phyloP scores from a whole-genome alignment of 2,797 vertebrate species.

The Lacerta agilis region DNA sequence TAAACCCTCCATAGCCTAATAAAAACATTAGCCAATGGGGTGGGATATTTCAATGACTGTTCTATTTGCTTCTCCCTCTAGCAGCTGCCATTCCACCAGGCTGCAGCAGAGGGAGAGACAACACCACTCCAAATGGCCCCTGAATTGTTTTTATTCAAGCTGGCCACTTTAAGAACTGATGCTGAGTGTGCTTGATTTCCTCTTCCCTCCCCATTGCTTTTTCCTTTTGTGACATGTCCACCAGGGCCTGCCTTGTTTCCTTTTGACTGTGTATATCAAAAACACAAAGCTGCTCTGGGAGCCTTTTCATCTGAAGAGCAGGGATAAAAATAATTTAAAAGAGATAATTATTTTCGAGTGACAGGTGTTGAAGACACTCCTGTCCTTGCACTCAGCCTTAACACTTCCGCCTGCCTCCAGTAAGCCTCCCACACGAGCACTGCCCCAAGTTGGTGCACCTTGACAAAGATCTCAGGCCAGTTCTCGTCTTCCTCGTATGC shows the following conservation, averaged over 20 bases:
- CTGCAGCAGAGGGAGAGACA: background rate
- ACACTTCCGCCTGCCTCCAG: accelerated
- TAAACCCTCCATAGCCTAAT: background rate
- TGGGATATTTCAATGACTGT: background rate
- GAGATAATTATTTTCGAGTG: background rate
- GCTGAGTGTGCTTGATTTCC: background rate
- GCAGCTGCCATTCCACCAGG: too few species aligned
- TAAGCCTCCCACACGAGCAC: accelerated
- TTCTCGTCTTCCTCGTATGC: slow-evolving; percentile 98
- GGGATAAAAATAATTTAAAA: background rate
- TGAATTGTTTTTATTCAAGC: too few species aligned
- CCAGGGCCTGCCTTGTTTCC: background rate
- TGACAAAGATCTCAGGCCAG: slow-evolving; percentile 99
- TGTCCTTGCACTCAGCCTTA: background rate
- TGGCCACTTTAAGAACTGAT: background rate
- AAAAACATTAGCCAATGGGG: background rate
- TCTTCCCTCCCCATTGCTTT: background rate
- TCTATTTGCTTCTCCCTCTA: too few species aligned
- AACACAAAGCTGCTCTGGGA: background rate
- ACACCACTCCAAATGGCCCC: too few species aligned
- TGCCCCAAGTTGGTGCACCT: slow-evolving; percentile 74
- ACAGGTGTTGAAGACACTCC: background rate
- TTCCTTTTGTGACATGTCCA: background rate
- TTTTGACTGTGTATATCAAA: background rate
- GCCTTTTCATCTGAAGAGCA: background rate